Percentiles rank a stretch among this genome's conserved stretches.
phyloP scores from a whole-genome alignment of 2,797 vertebrate genomes.

The Phrynocephalus forsythii region DNA sequence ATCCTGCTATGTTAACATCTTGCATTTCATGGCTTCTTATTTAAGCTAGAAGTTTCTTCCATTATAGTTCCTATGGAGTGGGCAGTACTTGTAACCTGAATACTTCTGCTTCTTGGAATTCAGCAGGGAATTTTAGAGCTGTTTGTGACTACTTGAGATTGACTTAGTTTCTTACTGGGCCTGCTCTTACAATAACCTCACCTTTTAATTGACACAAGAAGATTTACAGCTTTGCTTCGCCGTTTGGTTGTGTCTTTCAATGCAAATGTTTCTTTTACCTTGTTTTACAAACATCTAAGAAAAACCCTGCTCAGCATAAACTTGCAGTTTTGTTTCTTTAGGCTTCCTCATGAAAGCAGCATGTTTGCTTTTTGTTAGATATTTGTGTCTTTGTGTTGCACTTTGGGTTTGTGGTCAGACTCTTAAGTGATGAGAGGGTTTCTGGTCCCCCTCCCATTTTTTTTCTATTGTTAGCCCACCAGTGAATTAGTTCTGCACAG shows the following conservation, averaged over 20 bases:
- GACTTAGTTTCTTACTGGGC: neutral
- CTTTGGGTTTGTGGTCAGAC: slow-evolving; percentile 15
- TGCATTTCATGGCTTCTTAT: neutral
- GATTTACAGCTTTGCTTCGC: neutral
- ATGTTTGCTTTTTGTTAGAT: neutral
- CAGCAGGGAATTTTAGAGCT: neutral
- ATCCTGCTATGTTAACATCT: slow-evolving; percentile 14
- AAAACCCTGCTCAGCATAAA: neutral
- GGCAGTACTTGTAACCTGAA: neutral
- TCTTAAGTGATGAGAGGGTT: neutral
- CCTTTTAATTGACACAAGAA: neutral
- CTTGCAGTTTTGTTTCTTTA: neutral
- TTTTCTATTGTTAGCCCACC: neutral
- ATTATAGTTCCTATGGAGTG: neutral
- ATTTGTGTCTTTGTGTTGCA: neutral
- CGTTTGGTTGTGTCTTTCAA: neutral
- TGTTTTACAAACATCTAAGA: neutral
- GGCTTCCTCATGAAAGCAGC: neutral
- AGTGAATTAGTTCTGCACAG: neutral
- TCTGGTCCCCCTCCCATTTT: neutral
- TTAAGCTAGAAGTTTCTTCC: neutral
- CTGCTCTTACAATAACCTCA: neutral
- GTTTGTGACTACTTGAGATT: neutral
- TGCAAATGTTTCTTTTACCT: neutral
- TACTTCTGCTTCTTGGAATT: neutral